Evolutionary conservation across 2,888 invertebrate species (phyloP).

Genomic region (Electrophaes corylata): DNA sequence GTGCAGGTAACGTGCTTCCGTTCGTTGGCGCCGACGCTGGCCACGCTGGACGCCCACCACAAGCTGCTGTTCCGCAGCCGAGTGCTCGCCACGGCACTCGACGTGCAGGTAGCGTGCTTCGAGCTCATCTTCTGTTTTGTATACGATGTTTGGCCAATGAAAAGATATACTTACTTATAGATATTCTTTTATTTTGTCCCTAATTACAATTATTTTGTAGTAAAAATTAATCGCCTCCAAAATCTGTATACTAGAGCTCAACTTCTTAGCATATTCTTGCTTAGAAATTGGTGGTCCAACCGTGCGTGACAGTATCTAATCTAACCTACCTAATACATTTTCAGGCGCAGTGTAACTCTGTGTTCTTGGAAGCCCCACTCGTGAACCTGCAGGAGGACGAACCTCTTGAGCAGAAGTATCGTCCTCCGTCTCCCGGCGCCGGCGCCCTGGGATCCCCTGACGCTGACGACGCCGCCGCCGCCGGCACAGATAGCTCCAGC

Average conservation of each 20-base stretch:
- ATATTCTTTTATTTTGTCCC: too few relatives aligned
- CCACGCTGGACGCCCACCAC: background rate
- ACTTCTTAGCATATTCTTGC: too few relatives aligned
- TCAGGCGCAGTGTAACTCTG: background rate
- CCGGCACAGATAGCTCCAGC: background rate
- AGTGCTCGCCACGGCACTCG: background rate
- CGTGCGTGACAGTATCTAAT: too few relatives aligned
- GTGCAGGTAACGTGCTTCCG: too few relatives aligned
- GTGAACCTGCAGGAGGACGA: background rate
- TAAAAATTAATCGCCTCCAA: too few relatives aligned
- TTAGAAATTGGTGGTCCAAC: too few relatives aligned
- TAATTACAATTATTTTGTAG: too few relatives aligned
- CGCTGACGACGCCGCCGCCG: background rate
- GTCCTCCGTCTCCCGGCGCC: background rate
- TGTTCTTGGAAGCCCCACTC: background rate
- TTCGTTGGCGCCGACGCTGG: background rate
- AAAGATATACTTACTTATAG: too few relatives aligned
- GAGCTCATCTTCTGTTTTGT: too few relatives aligned
- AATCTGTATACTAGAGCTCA: too few relatives aligned
- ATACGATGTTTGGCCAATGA: too few relatives aligned
- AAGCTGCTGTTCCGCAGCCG: conserved; percentile 5
- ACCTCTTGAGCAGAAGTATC: background rate
- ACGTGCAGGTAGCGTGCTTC: conserved; percentile 1
- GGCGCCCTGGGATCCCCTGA: background rate
- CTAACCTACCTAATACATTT: too few relatives aligned